Evolutionary conservation across 2,797 vertebrate species (phyloP), one percentile per base, ranked within the genome.

Genomic region (Cossypha caffra): DNA sequence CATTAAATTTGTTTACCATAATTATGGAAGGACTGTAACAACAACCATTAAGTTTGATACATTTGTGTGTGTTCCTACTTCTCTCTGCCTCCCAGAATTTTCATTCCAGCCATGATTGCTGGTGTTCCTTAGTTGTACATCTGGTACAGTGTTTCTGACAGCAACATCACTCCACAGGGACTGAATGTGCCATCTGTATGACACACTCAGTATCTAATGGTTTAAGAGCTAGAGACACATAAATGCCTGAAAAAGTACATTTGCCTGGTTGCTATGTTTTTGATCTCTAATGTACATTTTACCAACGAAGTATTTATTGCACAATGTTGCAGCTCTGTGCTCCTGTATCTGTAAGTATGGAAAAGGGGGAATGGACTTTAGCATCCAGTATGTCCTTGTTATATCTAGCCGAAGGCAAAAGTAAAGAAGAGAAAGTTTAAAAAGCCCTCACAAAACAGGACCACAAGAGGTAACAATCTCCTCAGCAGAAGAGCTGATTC

Each of bases 131-230:
- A 86, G 76, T 52, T 82, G 84, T 96, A 93, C 96, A 97, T 96
- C 96, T 97, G 96, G 84, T 90, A 83, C 67, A 91, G 71, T 84
- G 93, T 87, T 95, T 95, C 74, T 97, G 96, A 97, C 94, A 97
- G 79, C 90, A 96, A 18, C 73, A 95, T 95, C 81, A 93, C 90
- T 95, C 95, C 64, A 1, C 50, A 73, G 97, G 90, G 96, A 96
- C 81, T 51, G 84, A 80, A 90, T 90, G 43, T 93, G 73, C 95
- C 96, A 97, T 96, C 96, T 97, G 95, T 93, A 85, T 90, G 93
- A 95, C 73, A 95, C 69, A 88, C 57, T 93, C 64, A 57, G 68
- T 91, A 81, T 88, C 82, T 96, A 97, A 97, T 88, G 51, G 67
- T 83, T 95, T 95, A 93, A 95, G 79, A 95, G 59, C 63, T 75